A percentile compares a stretch with the other conserved stretches of the same genome.
These are phyloP conservation scores for Gymnothorax reevesii DNA, from an alignment of 2,797 vertebrate genomes.

Conservation along the genomic window DNA sequence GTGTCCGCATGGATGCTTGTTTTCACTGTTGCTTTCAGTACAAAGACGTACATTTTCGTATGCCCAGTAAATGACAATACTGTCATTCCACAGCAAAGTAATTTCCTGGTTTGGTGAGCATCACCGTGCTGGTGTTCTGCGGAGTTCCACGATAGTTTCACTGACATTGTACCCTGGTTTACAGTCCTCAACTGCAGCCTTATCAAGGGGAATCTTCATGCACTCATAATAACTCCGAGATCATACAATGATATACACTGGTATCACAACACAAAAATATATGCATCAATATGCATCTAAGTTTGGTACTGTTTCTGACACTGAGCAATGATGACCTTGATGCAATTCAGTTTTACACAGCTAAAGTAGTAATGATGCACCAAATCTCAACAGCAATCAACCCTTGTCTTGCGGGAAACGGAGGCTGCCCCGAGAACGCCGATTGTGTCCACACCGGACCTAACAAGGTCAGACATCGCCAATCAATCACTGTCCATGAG, in stretches of 20 bases:
- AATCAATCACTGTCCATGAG: neutral
- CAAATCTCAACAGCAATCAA: slow-evolving; percentile 80
- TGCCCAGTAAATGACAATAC: neutral
- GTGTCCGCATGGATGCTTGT: no score
- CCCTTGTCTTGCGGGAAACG: slow-evolving; percentile 80
- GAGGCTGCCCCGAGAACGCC: slow-evolving; percentile 80
- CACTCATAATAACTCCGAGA: no score
- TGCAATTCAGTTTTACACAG: neutral
- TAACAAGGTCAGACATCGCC: slow-evolving; percentile 77
- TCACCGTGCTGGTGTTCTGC: no score
- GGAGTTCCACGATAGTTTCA: neutral
- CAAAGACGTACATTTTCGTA: neutral
- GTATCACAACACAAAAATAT: no score
- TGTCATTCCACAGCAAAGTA: neutral
- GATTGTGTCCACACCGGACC: slow-evolving; percentile 88
- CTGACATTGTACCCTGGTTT: neutral
- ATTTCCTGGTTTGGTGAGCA: neutral
- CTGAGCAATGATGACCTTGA: neutral
- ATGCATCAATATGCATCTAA: no score
- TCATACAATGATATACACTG: no score
- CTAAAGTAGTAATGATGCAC: no score
- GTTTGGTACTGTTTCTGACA: neutral
- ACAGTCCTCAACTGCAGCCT: no score
- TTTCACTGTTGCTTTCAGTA: neutral
- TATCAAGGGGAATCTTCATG: no score